These are phyloP conservation scores for Fukomys damarensis DNA, from an alignment of 2,113 vertebrate genomes.

Conservation along the genomic window DNA sequence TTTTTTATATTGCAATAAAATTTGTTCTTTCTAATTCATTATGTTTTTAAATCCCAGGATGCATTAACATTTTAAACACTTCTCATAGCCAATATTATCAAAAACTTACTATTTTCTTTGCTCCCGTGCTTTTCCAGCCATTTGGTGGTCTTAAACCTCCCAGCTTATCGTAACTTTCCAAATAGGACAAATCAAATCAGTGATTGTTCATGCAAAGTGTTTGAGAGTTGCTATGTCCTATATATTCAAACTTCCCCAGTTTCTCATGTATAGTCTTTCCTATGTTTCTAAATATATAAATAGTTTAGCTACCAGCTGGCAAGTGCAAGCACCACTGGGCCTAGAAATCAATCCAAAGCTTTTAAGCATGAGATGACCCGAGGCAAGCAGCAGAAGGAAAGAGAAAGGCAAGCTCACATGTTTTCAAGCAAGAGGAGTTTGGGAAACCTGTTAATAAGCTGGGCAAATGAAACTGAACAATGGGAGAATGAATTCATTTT, in stretches of 20 bases:
- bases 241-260: neutral
- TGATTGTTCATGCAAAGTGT: neutral
- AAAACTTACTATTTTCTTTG: constrained; percentile 24
- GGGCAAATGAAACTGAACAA: constrained; percentile 24
- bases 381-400: constrained; percentile 51
- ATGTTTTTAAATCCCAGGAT: constrained; percentile 10
- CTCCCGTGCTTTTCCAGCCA: neutral
- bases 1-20: neutral
- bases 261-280: neutral
- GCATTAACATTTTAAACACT: neutral
- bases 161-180: neutral
- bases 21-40: neutral
- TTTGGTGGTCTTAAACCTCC: neutral
- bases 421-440: constrained; percentile 43
- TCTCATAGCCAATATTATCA: neutral
- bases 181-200: neutral
- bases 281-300: constrained; percentile 61
- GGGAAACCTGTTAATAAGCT: neutral
- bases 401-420: neutral
- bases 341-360: constrained; percentile 68
- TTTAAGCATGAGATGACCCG: constrained; percentile 61
- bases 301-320: constrained; percentile 68
- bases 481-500: constrained; percentile 47
- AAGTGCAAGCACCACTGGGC: constrained; percentile 65
- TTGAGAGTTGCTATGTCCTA: neutral